A percentile compares a stretch with the other conserved stretches of the same genome.
Evolutionary conservation across 2,888 invertebrate genomes (phyloP).

Genomic region (Tromatobia lineatoria): DNA sequence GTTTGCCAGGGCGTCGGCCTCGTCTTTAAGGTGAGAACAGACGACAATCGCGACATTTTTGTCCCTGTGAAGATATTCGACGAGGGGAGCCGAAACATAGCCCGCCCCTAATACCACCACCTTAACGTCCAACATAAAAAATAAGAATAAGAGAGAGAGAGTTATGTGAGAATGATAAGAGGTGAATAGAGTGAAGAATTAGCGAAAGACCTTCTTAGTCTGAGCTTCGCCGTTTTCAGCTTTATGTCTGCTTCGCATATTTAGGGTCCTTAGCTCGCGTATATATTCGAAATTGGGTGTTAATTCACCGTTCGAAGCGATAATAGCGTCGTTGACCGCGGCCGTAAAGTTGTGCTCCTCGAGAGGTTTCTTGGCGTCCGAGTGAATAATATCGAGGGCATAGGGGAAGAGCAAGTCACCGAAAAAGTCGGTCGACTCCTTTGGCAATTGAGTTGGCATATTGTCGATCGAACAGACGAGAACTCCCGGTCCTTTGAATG

Average conservation of each 20-base stretch:
- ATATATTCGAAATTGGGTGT: conserved; percentile 98
- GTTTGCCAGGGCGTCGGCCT: conserved; percentile 93
- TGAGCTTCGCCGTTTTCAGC: conserved; percentile 88
- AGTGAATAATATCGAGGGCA: conserved; percentile 94
- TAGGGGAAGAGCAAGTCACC: conserved; percentile 97
- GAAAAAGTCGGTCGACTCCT: conserved; percentile 99
- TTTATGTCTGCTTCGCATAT: conserved; percentile 90
- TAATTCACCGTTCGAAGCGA: conserved; percentile 97
- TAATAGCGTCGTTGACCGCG: conserved; percentile 94
- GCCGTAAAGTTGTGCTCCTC: conserved; percentile 92
- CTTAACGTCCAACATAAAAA: conserved; percentile 74
- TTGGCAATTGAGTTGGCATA: conserved; percentile 99
- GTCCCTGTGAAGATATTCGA: conserved; percentile 96
- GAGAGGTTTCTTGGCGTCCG: conserved; percentile 92
- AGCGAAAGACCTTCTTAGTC: conserved; percentile 86
- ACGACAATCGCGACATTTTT: conserved; percentile 93
- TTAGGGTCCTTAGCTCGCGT: conserved; percentile 92
- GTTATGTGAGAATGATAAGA: neutral
- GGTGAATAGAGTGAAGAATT: neutral
- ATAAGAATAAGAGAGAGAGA: neutral
- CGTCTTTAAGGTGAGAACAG: conserved; percentile 94
- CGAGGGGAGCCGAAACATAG: conserved; percentile 96
- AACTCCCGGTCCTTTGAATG: conserved; percentile 98
- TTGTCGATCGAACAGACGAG: conserved; percentile 99
- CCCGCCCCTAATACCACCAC: conserved; percentile 98